Conservation (phyloP, 2,113 vertebrate genomes). For the Globicephala melas region DNA sequence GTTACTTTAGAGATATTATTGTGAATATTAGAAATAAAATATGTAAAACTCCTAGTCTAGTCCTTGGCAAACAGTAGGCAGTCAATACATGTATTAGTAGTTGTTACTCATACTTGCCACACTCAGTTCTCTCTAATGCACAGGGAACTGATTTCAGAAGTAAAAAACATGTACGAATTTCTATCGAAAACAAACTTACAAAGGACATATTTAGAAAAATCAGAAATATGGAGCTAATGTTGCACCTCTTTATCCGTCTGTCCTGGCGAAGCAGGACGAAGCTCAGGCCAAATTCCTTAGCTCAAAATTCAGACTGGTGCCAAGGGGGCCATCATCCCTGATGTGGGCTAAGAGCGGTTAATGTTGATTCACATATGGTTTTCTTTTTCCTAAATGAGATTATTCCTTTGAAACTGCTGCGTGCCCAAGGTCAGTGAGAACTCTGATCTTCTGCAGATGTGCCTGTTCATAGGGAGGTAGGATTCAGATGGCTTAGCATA, state of each 20-base stretch:
- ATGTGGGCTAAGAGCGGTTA: slow-evolving; percentile 65
- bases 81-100: neutral
- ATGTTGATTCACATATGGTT: slow-evolving; percentile 68
- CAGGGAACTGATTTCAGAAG: neutral
- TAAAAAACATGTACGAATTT: neutral
- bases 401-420: slow-evolving; percentile 69
- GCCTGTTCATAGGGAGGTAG: slow-evolving; percentile 32
- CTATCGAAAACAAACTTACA: neutral
- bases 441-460: slow-evolving; percentile 76
- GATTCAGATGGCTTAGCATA: neutral
- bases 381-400: slow-evolving; percentile 77
- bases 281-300: slow-evolving; percentile 67
- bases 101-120: neutral
- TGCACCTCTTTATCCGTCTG: slow-evolving; percentile 62
- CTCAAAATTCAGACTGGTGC: slow-evolving; percentile 46
- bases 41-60: neutral
- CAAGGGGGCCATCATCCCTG: slow-evolving; percentile 66
- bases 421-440: slow-evolving; percentile 78
- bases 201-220: slow-evolving; percentile 32
- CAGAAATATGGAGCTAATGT: slow-evolving; percentile 46
- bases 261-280: slow-evolving; percentile 54
- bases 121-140: neutral
- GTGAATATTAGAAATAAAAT: neutral
- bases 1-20: neutral
- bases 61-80: neutral